Percentiles rank a stretch among this genome's conserved stretches.
phyloP scores from a whole-genome alignment of 2,797 vertebrate genomes.

The Channa striata region DNA sequence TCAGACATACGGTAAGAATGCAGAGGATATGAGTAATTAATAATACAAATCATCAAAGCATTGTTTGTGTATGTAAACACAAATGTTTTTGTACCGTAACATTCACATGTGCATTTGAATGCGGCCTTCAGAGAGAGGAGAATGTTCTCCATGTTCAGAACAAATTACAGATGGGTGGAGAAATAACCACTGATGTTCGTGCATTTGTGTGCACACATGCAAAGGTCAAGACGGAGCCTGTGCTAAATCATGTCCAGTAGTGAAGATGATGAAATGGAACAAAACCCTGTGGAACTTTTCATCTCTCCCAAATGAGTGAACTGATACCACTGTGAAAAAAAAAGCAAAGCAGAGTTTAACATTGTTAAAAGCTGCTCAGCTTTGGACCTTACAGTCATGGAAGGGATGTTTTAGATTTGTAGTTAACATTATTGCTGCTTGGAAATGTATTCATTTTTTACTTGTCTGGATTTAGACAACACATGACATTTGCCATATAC shows the following conservation, averaged over 20 bases:
- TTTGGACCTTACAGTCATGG: background rate
- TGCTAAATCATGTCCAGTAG: background rate
- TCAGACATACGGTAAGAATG: background rate
- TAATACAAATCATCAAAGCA: constrained; percentile 1
- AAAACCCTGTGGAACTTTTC: constrained; percentile 21
- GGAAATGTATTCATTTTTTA: background rate
- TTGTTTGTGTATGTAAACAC: background rate
- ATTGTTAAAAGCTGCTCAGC: background rate
- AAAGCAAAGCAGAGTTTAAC: background rate
- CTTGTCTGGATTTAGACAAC: background rate
- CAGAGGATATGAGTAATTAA: constrained; percentile 6
- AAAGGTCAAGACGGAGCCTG: constrained; percentile 2
- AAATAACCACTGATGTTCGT: constrained; percentile 25
- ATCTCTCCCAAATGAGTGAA: constrained; percentile 36
- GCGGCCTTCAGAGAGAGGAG: constrained; percentile 33
- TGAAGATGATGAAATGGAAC: constrained; percentile 27
- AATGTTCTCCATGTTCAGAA: background rate
- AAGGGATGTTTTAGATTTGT: background rate
- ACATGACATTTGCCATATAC: no score
- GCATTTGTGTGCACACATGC: constrained; percentile 35
- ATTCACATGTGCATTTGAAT: background rate
- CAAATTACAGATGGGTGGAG: constrained; percentile 33
- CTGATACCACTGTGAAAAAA: background rate
- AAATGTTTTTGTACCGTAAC: no score
- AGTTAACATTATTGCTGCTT: background rate